phyloP scores from a whole-genome alignment of 1,140 invertebrate species.

The Solenopsis invicta region DNA sequence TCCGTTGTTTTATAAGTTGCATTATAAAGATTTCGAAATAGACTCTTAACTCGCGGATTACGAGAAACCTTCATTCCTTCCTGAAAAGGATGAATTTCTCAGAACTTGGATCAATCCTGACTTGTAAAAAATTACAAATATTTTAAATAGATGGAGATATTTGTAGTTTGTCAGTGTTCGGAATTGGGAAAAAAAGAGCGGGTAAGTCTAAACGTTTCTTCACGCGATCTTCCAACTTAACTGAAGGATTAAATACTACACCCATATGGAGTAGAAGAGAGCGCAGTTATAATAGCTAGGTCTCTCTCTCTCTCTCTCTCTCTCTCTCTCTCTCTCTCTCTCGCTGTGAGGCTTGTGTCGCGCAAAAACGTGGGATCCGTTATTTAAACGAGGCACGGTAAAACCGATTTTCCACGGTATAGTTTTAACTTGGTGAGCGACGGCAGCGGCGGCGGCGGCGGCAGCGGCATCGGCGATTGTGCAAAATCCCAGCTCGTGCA shows the following conservation, averaged over 20 bases:
- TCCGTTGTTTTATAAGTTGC: no score
- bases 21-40: not conserved
- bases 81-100: not conserved
- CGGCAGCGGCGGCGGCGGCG: not conserved
- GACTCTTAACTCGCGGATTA: not conserved
- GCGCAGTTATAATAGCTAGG: not conserved
- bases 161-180: not conserved
- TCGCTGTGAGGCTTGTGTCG: not conserved
- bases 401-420: constrained; percentile 57
- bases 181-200: not conserved
- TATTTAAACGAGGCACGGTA: constrained; percentile 44
- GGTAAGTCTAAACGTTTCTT: not conserved
- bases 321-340: no score
- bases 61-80: not conserved
- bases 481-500: constrained; percentile 39
- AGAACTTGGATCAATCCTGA: not conserved
- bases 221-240: not conserved
- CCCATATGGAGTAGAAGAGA: not conserved
- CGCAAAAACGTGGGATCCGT: constrained; percentile 49
- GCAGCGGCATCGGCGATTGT: constrained; percentile 14
- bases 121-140: not conserved
- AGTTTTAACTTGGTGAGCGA: constrained; percentile 45
- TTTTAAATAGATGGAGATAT: not conserved
- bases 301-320: not conserved
- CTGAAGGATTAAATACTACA: constrained; percentile 12